Base-by-base conservation (phyloP, 2,113 vertebrate species). In the Gavialis gangeticus region DNA sequence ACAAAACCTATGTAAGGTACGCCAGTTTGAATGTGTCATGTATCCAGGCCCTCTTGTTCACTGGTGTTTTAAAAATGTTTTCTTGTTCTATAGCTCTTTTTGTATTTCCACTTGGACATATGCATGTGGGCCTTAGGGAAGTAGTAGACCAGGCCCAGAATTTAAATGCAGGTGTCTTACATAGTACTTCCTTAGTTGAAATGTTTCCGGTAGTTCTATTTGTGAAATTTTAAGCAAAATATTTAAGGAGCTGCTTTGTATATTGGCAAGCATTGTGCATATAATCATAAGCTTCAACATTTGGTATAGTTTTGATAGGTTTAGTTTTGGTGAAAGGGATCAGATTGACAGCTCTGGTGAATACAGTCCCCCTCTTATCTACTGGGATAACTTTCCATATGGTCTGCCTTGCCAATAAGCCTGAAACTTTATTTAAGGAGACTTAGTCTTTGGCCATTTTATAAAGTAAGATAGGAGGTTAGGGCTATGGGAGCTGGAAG, bases 211-310 rank as follows among this genome's bases (percentile, higher is more conserved):
- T 77, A 59, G 9, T 16, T 92, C 6, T 17, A 67, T 55, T 4
- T 27, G 3, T 76, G 34, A 82, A 18, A 58, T 77, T 57, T 28
- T 58, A 63, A 28, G 19, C 7, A 10, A 89, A 63, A 8, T 34
- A 78, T 89, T 82, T 34, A 4, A 81, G 75, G 64, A 76, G 37
- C 0, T 1, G 2, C 13, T 5, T 59, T 64, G 0, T 92, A 19
- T 94, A 84, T 75, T 79, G 25, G 34, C 19, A 17, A 78, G 78
- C 12, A 3, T 27, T 71, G 17, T 88, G 21, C 34, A 78, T 28
- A 27, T 8, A 79, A 19, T 37, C 67, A 18, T 83, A 82, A 91
- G 77, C 12, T 59, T 94, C 21, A 21, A 9, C 8, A 46, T 46
- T 46, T 46, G 46, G 46, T 46, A 46, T 46, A 46, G 46, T 46